Evolutionary conservation across 2,797 vertebrate genomes (phyloP).

Genomic region (Eurystomus glaucurus): DNA sequence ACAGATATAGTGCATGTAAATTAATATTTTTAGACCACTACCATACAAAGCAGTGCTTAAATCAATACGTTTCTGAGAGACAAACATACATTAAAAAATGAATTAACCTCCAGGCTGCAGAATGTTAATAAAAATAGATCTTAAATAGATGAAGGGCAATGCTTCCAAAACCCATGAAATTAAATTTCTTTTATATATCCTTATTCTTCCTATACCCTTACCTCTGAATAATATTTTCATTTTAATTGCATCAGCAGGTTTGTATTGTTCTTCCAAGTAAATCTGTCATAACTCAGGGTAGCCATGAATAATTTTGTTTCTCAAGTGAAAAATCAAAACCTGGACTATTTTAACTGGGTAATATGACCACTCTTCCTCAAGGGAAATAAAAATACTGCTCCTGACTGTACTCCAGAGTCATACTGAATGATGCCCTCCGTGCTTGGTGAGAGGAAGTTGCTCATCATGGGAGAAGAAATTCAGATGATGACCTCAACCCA

Average conservation of each 20-base stretch:
- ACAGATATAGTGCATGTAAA: not conserved
- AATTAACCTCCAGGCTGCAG: conserved; percentile 15
- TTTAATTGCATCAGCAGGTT: conserved; percentile 39
- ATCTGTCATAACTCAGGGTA: not conserved
- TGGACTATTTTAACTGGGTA: not conserved
- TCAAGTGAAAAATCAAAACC: conserved; percentile 4
- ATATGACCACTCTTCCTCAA: not conserved
- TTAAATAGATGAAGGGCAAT: not conserved
- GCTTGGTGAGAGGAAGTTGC: not conserved
- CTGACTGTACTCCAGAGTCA: not conserved
- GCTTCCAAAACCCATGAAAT: not conserved
- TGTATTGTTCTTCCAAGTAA: conserved; percentile 2
- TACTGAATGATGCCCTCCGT: not conserved
- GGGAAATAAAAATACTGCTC: conserved; percentile 4
- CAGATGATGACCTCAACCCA: not conserved
- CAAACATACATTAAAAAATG: not conserved
- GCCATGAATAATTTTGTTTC: conserved; percentile 15
- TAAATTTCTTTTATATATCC: not conserved
- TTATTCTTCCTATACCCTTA: not conserved
- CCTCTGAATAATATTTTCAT: conserved; percentile 13
- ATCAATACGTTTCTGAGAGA: not conserved
- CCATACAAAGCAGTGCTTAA: not conserved
- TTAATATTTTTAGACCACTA: not conserved
- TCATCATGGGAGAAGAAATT: not conserved
- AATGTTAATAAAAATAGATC: conserved; percentile 34